Evolutionary conservation across 2,113 vertebrate genomes (phyloP).

Genomic region (Eudyptes chrysolophus): DNA sequence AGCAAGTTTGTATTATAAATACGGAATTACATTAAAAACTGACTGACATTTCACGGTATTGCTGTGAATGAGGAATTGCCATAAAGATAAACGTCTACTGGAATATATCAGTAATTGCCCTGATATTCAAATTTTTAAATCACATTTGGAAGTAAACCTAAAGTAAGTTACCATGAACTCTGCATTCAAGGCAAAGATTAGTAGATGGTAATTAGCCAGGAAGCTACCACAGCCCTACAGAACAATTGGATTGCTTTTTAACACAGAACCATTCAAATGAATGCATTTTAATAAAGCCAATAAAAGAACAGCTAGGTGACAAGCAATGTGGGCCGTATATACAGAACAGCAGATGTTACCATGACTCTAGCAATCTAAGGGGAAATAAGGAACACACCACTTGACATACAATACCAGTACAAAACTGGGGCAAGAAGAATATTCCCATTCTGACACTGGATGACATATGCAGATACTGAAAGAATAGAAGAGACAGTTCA

Average conservation of each 20-base stretch:
- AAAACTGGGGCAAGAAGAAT: background rate
- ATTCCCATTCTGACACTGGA: background rate
- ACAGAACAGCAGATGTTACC: background rate
- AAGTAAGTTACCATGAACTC: background rate
- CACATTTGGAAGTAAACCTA: background rate
- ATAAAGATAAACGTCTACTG: background rate
- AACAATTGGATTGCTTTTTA: background rate
- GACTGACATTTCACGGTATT: background rate
- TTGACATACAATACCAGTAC: background rate
- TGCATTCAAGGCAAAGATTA: background rate
- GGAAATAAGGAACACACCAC: background rate
- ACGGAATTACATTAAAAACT: background rate
- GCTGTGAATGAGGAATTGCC: background rate
- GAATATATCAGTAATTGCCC: background rate
- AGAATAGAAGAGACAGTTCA: background rate
- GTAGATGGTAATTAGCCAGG: background rate
- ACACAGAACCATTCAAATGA: background rate
- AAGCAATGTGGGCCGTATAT: background rate
- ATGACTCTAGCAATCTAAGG: background rate
- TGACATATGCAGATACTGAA: background rate
- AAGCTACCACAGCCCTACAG: background rate
- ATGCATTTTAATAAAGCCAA: background rate
- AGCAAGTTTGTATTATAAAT: background rate
- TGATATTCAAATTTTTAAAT: conserved; percentile 12
- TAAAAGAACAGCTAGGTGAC: background rate